phyloP scores from a whole-genome alignment of 2,888 invertebrate species.

The Limnephilus lunatus region DNA sequence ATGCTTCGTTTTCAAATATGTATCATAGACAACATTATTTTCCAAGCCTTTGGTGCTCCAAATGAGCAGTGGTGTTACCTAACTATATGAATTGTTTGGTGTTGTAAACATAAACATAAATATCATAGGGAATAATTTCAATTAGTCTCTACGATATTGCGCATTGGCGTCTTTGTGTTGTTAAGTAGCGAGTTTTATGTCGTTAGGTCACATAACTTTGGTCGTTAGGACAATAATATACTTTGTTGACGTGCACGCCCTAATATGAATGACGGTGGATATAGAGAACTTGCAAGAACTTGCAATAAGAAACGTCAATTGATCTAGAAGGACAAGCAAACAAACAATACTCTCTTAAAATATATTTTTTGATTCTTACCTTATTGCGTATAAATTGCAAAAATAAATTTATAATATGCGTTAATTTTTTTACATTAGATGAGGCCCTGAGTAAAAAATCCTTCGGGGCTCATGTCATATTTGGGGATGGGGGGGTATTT shows the following conservation, averaged over 20 bases:
- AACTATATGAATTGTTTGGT: not conserved
- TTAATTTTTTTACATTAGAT: too few species aligned
- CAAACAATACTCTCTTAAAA: not conserved
- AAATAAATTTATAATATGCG: too few species aligned
- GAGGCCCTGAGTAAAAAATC: too few species aligned
- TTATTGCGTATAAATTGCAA: too few species aligned
- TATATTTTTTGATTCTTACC: not conserved
- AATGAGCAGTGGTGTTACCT: too few species aligned
- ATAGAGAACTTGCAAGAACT: too few species aligned
- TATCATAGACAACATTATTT: not conserved
- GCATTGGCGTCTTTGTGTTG: not conserved
- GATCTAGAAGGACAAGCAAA: not conserved
- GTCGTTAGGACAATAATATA: not conserved
- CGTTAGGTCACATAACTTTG: not conserved
- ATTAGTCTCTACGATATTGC: not conserved
- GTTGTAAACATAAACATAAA: not conserved
- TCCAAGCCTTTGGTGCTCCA: too few species aligned
- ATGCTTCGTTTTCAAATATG: not conserved
- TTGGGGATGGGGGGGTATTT: too few species aligned
- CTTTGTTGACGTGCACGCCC: not conserved
- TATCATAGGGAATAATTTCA: not conserved
- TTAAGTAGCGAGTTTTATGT: not conserved
- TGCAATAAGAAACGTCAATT: not conserved
- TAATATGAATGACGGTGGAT: not conserved
- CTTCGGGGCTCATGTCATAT: too few species aligned